These are phyloP conservation scores for Poeciliopsis prolifica DNA, from an alignment of 2,113 vertebrate genomes.

Conservation along the genomic window DNA sequence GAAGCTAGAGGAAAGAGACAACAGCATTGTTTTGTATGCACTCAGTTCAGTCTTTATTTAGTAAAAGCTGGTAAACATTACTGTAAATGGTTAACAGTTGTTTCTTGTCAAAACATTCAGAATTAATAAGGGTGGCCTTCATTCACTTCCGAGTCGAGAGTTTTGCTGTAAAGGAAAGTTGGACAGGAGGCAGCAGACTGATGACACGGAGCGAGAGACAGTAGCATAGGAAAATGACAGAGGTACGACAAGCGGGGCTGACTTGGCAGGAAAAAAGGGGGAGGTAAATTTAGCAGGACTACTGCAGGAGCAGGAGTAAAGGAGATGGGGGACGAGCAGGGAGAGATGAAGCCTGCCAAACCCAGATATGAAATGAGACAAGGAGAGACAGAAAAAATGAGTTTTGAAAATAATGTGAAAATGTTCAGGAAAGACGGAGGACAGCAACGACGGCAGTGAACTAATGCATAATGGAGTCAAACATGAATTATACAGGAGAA, in stretches of 20 bases:
- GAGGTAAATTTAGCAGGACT: slow-evolving; percentile 22
- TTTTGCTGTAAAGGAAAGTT: slow-evolving; percentile 21
- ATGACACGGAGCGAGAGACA: slow-evolving; percentile 5
- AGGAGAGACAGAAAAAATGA: slow-evolving; percentile 11
- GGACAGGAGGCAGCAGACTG: slow-evolving; percentile 13
- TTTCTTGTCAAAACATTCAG: slow-evolving; percentile 38
- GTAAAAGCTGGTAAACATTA: slow-evolving; percentile 57
- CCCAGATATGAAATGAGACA: slow-evolving; percentile 7
- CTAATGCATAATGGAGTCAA: slow-evolving; percentile 6
- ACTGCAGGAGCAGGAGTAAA: slow-evolving; percentile 20
- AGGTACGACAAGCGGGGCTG: slow-evolving; percentile 9
- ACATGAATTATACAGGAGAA: neutral
- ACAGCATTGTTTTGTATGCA: slow-evolving; percentile 56
- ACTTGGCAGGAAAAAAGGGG: slow-evolving; percentile 7
- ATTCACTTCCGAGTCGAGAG: slow-evolving; percentile 3
- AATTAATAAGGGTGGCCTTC: slow-evolving; percentile 5
- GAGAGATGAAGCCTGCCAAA: slow-evolving; percentile 18
- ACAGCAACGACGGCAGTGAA: neutral
- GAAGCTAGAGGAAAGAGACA: slow-evolving; percentile 13
- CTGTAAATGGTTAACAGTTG: slow-evolving; percentile 43
- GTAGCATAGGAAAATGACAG: slow-evolving; percentile 16
- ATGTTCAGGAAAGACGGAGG: neutral
- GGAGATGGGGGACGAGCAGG: slow-evolving; percentile 1
- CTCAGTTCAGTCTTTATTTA: slow-evolving; percentile 82
- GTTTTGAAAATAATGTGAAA: slow-evolving; percentile 9